Base-by-base conservation (phyloP, 2,113 vertebrate species). In the Malurus melanocephalus region DNA sequence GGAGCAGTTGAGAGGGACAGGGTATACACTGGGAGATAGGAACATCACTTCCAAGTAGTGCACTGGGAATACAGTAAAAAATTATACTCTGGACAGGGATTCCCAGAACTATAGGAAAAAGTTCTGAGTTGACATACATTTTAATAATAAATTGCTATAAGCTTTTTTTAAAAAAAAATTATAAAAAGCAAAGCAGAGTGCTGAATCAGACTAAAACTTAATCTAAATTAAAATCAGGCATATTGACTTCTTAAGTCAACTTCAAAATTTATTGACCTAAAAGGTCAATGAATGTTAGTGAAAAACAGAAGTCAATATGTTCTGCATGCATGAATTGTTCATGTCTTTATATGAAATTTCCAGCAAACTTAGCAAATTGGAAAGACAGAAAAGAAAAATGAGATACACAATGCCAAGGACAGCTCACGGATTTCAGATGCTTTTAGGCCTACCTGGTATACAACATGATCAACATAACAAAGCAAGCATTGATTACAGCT, bases 201-300 rank as follows among this genome's bases (percentile, higher is more conserved):
- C 87, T 95, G 93, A 94, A 94, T 96, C 93, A 97, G 95, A 94
- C 85, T 79, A 86, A 94, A 96, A 93, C 80, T 96, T 97, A 93
- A 95, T 95, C 88, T 96, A 95, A 97, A 95, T 90, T 94, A 95
- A 97, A 97, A 96, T 96, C 95, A 96, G 95, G 94, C 83, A 83
- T 96, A 97, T 96, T 96, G 96, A 95, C 94, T 97, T 96, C 79
- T 96, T 96, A 96, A 97, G 89, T 96, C 95, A 97, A 94, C 87
- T 95, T 97, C 93, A 94, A 96, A 96, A 96, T 87, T 66, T 96
- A 97, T 96, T 97, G 95, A 97, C 95, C 94, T 93, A 90, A 94
- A 93, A 95, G 96, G 93, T 93, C 96, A 97, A 95, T 95, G 95
- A 96, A 97, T 91, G 91, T 96, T 97, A 95, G 95, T 96, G 93